Percentiles rank a stretch among this genome's conserved stretches.
Evolutionary conservation across 2,888 invertebrate genomes (phyloP).

Genomic region (Athripsodes cinereus): DNA sequence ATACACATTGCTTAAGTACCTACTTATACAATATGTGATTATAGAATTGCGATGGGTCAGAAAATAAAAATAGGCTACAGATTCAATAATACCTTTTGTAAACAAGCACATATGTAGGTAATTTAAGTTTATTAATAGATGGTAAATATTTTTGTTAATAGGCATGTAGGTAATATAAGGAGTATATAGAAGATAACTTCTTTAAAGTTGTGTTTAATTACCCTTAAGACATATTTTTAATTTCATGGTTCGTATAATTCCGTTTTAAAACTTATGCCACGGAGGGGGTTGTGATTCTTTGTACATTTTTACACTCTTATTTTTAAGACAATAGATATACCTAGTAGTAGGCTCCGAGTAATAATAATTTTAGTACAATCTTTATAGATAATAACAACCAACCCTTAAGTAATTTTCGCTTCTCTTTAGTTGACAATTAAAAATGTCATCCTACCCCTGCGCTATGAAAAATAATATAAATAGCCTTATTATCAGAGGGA

Average conservation of each 20-base stretch:
- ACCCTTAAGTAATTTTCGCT: background rate
- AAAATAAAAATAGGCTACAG: too few relatives aligned
- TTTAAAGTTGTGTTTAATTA: constrained; percentile 46
- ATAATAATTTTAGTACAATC: background rate
- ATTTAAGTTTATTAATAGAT: too few relatives aligned
- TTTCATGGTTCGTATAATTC: constrained; percentile 47
- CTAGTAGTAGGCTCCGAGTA: constrained; percentile 1
- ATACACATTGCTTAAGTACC: too few relatives aligned
- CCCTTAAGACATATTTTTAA: constrained; percentile 57
- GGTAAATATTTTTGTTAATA: too few relatives aligned
- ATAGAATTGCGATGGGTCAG: too few relatives aligned
- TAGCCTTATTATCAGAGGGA: background rate
- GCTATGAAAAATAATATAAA: background rate
- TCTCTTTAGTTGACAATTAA: background rate
- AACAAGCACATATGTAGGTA: too few relatives aligned
- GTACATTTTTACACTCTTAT: constrained; percentile 9
- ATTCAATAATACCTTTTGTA: too few relatives aligned
- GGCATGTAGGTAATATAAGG: too few relatives aligned
- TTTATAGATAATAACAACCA: background rate
- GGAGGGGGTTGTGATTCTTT: constrained; percentile 7
- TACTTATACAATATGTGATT: too few relatives aligned
- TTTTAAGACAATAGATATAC: constrained; percentile 7
- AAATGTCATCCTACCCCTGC: background rate
- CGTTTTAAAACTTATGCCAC: constrained; percentile 23
- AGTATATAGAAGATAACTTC: too few relatives aligned